phyloP scores from a whole-genome alignment of 2,797 vertebrate species.

The Sylvilagus floridanus region DNA sequence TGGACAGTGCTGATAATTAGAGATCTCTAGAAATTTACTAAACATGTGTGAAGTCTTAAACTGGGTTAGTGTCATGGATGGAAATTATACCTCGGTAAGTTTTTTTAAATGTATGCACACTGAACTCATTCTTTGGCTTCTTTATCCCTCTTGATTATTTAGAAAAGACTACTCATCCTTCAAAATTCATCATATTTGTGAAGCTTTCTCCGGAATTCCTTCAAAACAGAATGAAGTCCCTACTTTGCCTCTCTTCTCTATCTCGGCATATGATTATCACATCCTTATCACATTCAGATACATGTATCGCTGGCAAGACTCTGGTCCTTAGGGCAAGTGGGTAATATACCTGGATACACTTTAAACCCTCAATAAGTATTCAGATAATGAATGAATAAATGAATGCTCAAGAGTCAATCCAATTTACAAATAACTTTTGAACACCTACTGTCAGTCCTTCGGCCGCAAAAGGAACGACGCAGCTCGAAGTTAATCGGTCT shows the following conservation, averaged over 20 bases:
- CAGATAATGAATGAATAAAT: background rate
- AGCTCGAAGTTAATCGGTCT: no score
- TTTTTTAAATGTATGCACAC: background rate
- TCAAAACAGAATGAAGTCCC: background rate
- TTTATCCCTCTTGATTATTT: background rate
- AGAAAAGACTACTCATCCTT: constrained; percentile 2
- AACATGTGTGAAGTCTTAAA: background rate
- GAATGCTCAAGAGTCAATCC: background rate
- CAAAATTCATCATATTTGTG: background rate
- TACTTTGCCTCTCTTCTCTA: background rate
- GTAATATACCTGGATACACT: background rate
- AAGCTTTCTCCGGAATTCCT: background rate
- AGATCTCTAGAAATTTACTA: background rate
- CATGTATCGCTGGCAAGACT: background rate
- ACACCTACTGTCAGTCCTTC: background rate
- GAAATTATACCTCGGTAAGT: background rate
- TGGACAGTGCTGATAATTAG: background rate
- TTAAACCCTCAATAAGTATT: background rate
- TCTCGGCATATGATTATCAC: background rate
- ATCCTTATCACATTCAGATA: background rate
- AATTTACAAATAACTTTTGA: background rate
- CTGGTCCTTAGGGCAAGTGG: constrained; percentile 1
- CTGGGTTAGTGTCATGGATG: background rate
- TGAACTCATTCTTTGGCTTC: background rate
- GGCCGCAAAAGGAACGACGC: no score